These are phyloP conservation scores for Melinaea menophilus DNA, from an alignment of 2,888 invertebrate genomes.

Conservation along the genomic window DNA sequence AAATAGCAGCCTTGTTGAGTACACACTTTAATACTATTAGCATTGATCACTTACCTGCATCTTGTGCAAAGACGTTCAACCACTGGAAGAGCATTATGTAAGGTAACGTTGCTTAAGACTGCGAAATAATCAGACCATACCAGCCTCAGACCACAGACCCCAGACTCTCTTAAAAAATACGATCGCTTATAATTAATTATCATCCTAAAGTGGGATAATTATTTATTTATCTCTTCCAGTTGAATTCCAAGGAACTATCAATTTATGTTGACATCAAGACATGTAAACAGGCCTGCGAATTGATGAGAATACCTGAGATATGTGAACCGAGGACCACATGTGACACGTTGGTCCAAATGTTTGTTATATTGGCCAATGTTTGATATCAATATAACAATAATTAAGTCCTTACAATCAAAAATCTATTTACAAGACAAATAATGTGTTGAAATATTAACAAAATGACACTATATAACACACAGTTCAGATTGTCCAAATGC, in stretches of 20 bases:
- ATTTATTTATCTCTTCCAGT: constrained; percentile 26
- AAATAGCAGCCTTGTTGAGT: too few species aligned
- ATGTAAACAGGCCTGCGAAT: constrained; percentile 49
- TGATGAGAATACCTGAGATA: constrained; percentile 36
- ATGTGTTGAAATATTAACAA: too few species aligned
- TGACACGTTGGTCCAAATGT: constrained; percentile 31
- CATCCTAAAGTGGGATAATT: too few species aligned
- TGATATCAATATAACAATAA: constrained; percentile 4
- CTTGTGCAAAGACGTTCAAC: constrained; percentile 20
- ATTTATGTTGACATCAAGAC: constrained; percentile 53
- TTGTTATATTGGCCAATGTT: constrained; percentile 8
- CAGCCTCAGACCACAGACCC: too few species aligned
- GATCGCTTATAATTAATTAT: too few species aligned
- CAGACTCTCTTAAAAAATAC: too few species aligned
- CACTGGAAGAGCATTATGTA: too few species aligned
- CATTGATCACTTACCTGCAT: constrained; percentile 60
- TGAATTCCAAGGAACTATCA: constrained; percentile 41
- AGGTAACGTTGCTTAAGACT: too few species aligned
- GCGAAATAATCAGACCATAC: too few species aligned
- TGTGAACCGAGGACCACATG: constrained; percentile 23
- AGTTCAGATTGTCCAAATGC: background rate
- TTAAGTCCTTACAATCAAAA: too few species aligned
- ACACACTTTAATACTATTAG: constrained; percentile 70
- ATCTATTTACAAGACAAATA: too few species aligned
- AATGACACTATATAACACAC: too few species aligned